Percentiles rank a stretch among this genome's conserved stretches.
phyloP scores from a whole-genome alignment of 1,140 invertebrate genomes.

The Drosophila athabasca region DNA sequence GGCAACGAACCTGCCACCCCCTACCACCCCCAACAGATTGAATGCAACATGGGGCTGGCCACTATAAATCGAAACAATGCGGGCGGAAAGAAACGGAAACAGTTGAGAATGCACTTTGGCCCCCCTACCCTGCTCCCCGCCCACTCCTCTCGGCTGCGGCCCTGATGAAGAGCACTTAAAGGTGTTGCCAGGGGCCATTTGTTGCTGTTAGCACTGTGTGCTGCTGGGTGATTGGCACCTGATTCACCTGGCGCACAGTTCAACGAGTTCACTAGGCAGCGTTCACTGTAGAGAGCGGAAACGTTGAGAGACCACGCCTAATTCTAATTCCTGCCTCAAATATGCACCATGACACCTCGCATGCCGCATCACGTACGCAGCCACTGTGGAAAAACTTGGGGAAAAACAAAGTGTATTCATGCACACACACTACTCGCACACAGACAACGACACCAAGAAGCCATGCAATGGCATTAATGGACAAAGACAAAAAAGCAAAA shows the following conservation, averaged over 20 bases:
- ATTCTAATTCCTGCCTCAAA: slow-evolving; percentile 51
- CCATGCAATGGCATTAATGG: slow-evolving; percentile 72
- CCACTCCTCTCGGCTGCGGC: not conserved
- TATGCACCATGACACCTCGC: slow-evolving; percentile 8
- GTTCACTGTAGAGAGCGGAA: slow-evolving; percentile 24
- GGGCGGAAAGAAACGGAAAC: slow-evolving; percentile 52
- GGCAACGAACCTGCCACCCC: not conserved
- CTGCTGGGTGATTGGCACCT: slow-evolving; percentile 34
- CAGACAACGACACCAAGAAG: slow-evolving; percentile 43
- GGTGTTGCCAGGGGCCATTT: slow-evolving; percentile 47
- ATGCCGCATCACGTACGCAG: slow-evolving; percentile 47
- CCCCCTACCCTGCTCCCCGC: slow-evolving; percentile 14
- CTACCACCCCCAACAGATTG: not conserved
- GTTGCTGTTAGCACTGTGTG: slow-evolving; percentile 40
- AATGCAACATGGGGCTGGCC: slow-evolving; percentile 8
- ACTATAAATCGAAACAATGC: slow-evolving; percentile 10
- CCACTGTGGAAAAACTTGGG: slow-evolving; percentile 20
- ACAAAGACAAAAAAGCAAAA: slow-evolving; percentile 14
- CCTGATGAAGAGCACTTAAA: slow-evolving; percentile 67
- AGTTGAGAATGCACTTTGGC: slow-evolving; percentile 63
- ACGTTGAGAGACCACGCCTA: slow-evolving; percentile 40
- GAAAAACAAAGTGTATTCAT: slow-evolving; percentile 28
- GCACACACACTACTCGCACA: not conserved
- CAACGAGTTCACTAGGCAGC: slow-evolving; percentile 46
- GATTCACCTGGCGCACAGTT: slow-evolving; percentile 37